Conservation (phyloP, 2,888 invertebrate species). For the Atethmia centrago region DNA sequence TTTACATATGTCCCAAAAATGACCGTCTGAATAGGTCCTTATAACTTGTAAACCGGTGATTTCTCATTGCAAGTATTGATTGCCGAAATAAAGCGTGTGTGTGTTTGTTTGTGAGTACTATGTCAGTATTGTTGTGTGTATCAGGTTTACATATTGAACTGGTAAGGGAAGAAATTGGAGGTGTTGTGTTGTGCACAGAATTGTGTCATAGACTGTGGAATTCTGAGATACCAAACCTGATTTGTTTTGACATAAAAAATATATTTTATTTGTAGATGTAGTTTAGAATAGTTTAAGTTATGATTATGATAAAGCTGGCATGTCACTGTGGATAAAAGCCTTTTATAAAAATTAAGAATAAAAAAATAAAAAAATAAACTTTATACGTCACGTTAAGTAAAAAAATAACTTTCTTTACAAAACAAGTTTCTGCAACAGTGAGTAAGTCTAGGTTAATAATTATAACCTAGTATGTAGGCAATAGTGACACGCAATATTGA, state of each 20-base stretch:
- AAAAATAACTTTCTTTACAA: too few species aligned
- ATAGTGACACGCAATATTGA: conserved; percentile 18
- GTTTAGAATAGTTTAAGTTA: too few species aligned
- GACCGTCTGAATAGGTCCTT: conserved; percentile 19
- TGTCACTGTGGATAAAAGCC: too few species aligned
- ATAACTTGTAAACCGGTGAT: conserved; percentile 14
- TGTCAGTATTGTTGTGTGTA: conserved; percentile 12
- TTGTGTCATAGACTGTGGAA: background rate
- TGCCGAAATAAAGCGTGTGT: conserved; percentile 23
- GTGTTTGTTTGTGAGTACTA: background rate
- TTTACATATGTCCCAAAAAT: background rate
- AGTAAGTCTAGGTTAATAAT: background rate
- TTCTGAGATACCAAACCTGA: too few species aligned
- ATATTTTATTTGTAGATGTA: too few species aligned
- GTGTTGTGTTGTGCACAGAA: background rate
- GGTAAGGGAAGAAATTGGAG: background rate
- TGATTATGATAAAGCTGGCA: too few species aligned
- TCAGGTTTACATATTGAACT: conserved; percentile 1
- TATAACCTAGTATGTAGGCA: background rate
- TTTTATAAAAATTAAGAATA: too few species aligned
- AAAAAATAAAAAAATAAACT: too few species aligned
- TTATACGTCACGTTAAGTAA: too few species aligned
- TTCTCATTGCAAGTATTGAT: conserved; percentile 43
- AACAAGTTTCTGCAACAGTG: background rate
- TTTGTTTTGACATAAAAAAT: too few species aligned